Evolutionary conservation across 2,797 vertebrate genomes (phyloP).

Genomic region (Anniella stebbinsi): DNA sequence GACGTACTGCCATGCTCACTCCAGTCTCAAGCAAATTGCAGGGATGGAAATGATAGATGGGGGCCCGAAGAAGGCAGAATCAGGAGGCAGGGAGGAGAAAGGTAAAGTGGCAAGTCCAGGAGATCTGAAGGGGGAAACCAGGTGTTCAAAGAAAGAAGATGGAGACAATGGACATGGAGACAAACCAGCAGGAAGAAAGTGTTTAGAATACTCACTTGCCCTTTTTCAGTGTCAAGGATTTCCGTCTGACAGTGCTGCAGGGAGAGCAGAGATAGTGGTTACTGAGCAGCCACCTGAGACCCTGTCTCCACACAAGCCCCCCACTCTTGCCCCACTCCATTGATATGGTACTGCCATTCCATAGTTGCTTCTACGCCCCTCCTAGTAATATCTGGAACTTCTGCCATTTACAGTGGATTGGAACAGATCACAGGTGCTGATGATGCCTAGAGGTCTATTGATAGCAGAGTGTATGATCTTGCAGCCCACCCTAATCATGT

Average conservation of each 20-base stretch:
- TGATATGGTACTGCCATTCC: background rate
- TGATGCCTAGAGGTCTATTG: background rate
- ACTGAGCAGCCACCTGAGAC: background rate
- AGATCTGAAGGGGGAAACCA: background rate
- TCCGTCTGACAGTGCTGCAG: background rate
- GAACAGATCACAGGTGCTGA: background rate
- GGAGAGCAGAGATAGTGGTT: background rate
- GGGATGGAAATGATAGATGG: background rate
- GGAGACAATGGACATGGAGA: background rate
- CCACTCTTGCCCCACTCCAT: too few species aligned
- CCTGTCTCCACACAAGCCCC: background rate
- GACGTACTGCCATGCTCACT: too few species aligned
- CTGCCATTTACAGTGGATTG: background rate
- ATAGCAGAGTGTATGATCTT: background rate
- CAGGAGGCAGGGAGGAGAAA: background rate
- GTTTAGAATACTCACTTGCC: conserved; percentile 16
- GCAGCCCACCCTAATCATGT: too few species aligned
- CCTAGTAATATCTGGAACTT: too few species aligned
- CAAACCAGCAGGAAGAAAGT: background rate
- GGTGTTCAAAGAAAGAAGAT: background rate
- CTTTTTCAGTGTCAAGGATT: background rate
- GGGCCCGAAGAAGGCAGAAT: background rate
- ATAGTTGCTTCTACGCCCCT: background rate
- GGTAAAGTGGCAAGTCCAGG: background rate
- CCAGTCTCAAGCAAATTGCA: background rate